Evolutionary conservation across 2,888 invertebrate genomes (phyloP).

Genomic region (Xestoiulus laeticollis): DNA sequence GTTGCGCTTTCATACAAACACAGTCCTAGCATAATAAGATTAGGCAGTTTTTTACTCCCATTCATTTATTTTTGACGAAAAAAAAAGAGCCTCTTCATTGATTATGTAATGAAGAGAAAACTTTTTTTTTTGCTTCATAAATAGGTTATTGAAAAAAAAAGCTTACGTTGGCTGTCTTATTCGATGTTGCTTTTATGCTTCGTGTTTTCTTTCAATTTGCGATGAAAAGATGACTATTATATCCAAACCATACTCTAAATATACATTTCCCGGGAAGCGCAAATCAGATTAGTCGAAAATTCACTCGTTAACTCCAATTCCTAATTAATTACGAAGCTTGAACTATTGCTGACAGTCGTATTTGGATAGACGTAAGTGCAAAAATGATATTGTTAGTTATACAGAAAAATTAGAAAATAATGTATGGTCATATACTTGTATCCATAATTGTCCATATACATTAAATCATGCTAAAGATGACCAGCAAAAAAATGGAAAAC

Average conservation of each 20-base stretch:
- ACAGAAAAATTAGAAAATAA: no score
- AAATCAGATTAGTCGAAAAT: background rate
- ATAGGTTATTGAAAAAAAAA: background rate
- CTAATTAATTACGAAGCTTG: background rate
- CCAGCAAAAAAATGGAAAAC: no score
- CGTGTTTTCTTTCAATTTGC: constrained; percentile 29
- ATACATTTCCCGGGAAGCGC: background rate
- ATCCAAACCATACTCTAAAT: background rate
- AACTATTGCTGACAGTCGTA: no score
- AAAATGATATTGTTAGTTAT: no score
- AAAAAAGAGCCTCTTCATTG: background rate
- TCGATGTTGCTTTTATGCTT: background rate
- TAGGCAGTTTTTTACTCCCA: background rate
- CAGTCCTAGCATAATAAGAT: background rate
- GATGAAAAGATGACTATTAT: constrained; percentile 3
- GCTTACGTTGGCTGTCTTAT: background rate
- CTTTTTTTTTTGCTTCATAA: background rate
- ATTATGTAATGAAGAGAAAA: constrained; percentile 34
- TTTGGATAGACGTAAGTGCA: no score
- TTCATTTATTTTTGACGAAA: background rate
- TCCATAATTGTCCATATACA: no score
- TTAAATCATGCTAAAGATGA: no score
- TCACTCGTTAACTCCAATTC: background rate
- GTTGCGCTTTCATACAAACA: background rate
- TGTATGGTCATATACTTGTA: no score